These are phyloP conservation scores for Hemistola chrysoprasaria DNA, from an alignment of 2,888 invertebrate genomes.

Conservation along the genomic window DNA sequence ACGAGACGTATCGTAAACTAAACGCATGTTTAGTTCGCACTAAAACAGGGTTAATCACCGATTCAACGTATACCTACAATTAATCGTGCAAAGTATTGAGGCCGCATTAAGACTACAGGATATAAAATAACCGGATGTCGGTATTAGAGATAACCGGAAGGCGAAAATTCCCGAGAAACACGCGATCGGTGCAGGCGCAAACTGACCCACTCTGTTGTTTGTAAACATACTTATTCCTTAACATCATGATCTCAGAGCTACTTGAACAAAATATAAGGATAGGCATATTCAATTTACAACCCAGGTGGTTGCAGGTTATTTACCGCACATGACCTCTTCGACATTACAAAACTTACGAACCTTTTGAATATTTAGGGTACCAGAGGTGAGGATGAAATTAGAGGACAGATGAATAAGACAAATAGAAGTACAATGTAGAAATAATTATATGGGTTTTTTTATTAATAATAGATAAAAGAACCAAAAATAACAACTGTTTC, in stretches of 20 bases:
- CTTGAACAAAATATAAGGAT: slow-evolving; percentile 5
- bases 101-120: slow-evolving; percentile 37
- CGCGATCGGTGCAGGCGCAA: slow-evolving; percentile 44
- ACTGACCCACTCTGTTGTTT: slow-evolving; percentile 11
- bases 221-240: slow-evolving; percentile 12
- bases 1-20: too few relatives aligned
- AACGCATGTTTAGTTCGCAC: too few relatives aligned
- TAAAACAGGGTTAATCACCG: too few relatives aligned
- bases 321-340: slow-evolving; percentile 8
- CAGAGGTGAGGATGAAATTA: too few relatives aligned
- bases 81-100: slow-evolving; percentile 32
- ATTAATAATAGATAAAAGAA: too few relatives aligned
- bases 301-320: slow-evolving; percentile 6
- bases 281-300: slow-evolving; percentile 2
- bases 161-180: slow-evolving; percentile 54
- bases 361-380: too few relatives aligned
- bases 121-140: slow-evolving; percentile 47
- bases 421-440: too few relatives aligned
- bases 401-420: too few relatives aligned
- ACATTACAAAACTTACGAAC: background rate
- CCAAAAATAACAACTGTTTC: too few relatives aligned
- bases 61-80: slow-evolving; percentile 1
- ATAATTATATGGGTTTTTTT: slow-evolving; percentile 3
- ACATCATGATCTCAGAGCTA: background rate
- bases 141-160: slow-evolving; percentile 65